These are phyloP conservation scores for Augiades crinisus DNA, from an alignment of 2,888 invertebrate genomes.

Conservation along the genomic window DNA sequence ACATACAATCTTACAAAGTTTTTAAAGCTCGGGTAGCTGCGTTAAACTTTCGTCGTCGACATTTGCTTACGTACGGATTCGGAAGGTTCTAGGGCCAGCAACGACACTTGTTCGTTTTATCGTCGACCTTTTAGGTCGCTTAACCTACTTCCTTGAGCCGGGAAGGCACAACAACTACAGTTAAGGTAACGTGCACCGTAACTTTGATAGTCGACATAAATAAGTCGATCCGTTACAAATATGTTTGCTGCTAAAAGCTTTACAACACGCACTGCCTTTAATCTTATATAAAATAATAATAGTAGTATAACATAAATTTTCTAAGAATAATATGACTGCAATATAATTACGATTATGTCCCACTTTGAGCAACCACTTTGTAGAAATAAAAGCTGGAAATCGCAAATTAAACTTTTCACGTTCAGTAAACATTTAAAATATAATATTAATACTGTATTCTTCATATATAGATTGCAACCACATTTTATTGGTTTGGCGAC, in stretches of 20 bases:
- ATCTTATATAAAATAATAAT: no score
- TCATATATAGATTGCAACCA: no score
- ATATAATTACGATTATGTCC: no score
- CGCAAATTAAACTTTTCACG: no score
- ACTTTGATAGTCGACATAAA: conserved; percentile 13
- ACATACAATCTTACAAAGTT: not conserved
- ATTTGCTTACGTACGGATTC: conserved; percentile 64
- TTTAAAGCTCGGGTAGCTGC: not conserved
- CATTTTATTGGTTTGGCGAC: no score
- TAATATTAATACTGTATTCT: no score
- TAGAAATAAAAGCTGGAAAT: no score
- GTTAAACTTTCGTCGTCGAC: conserved; percentile 62
- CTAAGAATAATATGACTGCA: no score
- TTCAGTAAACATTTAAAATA: no score
- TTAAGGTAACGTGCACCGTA: conserved; percentile 10
- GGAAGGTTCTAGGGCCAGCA: conserved; percentile 51
- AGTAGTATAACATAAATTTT: no score
- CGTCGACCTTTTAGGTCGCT: conserved; percentile 52
- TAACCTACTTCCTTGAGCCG: conserved; percentile 44
- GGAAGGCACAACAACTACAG: not conserved
- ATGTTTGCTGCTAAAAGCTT: conserved; percentile 5
- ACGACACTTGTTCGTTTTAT: conserved; percentile 66
- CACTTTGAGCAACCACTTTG: no score
- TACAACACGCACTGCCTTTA: no score
- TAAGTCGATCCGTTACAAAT: conserved; percentile 1